These are phyloP conservation scores for Oligia fasciuncula DNA, from an alignment of 2,888 invertebrate genomes.

Conservation along the genomic window DNA sequence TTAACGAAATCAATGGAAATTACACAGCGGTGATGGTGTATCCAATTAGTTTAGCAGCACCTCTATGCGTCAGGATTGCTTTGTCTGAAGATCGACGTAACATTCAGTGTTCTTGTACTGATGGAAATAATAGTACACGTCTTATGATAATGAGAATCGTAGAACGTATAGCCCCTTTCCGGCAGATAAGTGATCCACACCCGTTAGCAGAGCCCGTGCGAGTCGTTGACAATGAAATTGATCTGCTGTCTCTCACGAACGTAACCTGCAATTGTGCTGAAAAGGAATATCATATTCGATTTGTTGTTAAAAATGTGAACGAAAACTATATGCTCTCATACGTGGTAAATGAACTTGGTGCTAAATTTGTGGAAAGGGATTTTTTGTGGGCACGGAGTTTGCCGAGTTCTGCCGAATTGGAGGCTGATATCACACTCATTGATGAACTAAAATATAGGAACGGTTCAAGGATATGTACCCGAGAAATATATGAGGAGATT, in stretches of 20 bases:
- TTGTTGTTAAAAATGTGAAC: slow-evolving; percentile 13
- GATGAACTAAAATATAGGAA: slow-evolving; percentile 20
- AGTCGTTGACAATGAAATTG: slow-evolving; percentile 2
- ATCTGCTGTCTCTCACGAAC: slow-evolving; percentile 5
- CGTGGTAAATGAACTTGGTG: neutral
- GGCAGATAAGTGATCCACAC: neutral
- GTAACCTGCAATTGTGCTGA: slow-evolving; percentile 31
- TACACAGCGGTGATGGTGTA: slow-evolving; percentile 23
- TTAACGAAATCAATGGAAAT: slow-evolving; percentile 24
- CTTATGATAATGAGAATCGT: slow-evolving; percentile 1
- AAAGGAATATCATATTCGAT: neutral
- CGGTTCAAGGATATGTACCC: slow-evolving; percentile 18
- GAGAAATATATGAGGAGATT: slow-evolving; percentile 18
- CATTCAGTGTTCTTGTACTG: slow-evolving; percentile 24
- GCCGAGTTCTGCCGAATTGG: slow-evolving; percentile 17
- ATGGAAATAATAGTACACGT: slow-evolving; percentile 14
- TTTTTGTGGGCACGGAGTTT: slow-evolving; percentile 16
- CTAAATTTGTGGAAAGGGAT: neutral
- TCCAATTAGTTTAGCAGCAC: neutral
- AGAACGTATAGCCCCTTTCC: neutral
- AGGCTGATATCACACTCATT: neutral
- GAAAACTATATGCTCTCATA: slow-evolving; percentile 13
- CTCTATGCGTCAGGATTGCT: neutral
- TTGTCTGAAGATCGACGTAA: slow-evolving; percentile 8
- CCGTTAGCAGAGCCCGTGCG: neutral